Conservation (phyloP, 2,888 invertebrate genomes). For the Amitus sp. region DNA sequence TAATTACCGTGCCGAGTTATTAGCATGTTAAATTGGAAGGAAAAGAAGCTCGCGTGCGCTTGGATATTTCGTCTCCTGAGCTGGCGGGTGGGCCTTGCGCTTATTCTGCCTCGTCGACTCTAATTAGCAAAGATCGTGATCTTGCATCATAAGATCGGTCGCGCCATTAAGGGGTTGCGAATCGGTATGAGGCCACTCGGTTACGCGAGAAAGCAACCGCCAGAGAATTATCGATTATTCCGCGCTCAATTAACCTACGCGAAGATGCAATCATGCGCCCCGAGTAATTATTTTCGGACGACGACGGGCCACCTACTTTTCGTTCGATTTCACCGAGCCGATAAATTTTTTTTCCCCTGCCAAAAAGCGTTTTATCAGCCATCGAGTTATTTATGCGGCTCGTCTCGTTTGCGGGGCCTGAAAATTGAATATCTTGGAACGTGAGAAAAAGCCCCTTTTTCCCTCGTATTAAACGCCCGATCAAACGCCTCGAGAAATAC, state of each 20-base stretch:
- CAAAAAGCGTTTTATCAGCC: background rate
- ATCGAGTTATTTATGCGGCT: no score
- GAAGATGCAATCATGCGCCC: constrained; percentile 27
- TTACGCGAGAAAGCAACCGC: constrained; percentile 23
- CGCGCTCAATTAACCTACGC: constrained; percentile 41
- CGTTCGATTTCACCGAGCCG: background rate
- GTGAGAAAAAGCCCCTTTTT: no score
- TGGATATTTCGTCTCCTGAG: background rate
- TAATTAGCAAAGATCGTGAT: constrained; percentile 57
- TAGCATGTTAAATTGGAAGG: background rate
- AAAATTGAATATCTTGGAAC: no score
- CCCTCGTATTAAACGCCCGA: no score
- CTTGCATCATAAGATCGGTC: constrained; percentile 12
- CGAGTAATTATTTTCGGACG: constrained; percentile 18
- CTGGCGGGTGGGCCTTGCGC: constrained; percentile 28
- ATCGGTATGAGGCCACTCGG: constrained; percentile 1
- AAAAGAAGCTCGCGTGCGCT: constrained; percentile 6
- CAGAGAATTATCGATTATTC: constrained; percentile 44
- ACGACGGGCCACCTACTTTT: constrained; percentile 12
- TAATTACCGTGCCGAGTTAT: no score
- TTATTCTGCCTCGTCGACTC: constrained; percentile 52
- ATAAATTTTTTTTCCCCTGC: background rate
- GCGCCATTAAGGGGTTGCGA: constrained; percentile 19
- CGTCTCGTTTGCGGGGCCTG: no score
- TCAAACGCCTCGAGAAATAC: background rate